phyloP scores from a whole-genome alignment of 2,797 vertebrate genomes.

The Glossophaga mutica region DNA sequence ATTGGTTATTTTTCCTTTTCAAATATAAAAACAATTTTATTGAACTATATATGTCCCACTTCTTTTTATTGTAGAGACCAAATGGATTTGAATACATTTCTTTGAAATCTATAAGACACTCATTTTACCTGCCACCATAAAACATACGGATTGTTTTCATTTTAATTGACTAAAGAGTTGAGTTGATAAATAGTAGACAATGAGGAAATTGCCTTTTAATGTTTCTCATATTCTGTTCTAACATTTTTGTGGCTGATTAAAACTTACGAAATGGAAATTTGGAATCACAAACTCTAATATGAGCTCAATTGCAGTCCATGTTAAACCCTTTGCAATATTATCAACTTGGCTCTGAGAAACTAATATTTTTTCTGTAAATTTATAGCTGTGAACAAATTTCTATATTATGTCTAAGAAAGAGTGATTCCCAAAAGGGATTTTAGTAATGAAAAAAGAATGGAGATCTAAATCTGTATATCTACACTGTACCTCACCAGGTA shows the following conservation, averaged over 20 bases:
- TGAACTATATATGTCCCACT: slow-evolving; percentile 34
- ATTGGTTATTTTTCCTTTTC: slow-evolving; percentile 43
- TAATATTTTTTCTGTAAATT: slow-evolving; percentile 50
- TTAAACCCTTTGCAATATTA: slow-evolving; percentile 54
- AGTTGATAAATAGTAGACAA: slow-evolving; percentile 74
- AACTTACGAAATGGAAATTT: slow-evolving; percentile 75
- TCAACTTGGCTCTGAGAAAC: slow-evolving; percentile 47
- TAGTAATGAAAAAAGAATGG: slow-evolving; percentile 5
- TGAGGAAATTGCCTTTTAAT: slow-evolving; percentile 77
- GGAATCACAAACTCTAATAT: slow-evolving; percentile 46
- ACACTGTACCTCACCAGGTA: not conserved
- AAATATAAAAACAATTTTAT: slow-evolving; percentile 52
- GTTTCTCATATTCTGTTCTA: slow-evolving; percentile 63
- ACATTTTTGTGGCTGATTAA: slow-evolving; percentile 70
- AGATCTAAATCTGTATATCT: not conserved
- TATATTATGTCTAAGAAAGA: slow-evolving; percentile 40
- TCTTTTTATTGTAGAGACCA: slow-evolving; percentile 29
- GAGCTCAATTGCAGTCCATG: slow-evolving; percentile 58
- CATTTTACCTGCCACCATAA: slow-evolving; percentile 65
- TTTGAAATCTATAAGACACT: slow-evolving; percentile 57
- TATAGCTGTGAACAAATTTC: slow-evolving; percentile 48
- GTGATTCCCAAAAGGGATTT: slow-evolving; percentile 55
- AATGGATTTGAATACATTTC: slow-evolving; percentile 63
- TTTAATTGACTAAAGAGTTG: slow-evolving; percentile 71
- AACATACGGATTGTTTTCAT: slow-evolving; percentile 72